Evolutionary conservation across 2,797 vertebrate species (phyloP).

Genomic region (Coranthus polyacanthus): DNA sequence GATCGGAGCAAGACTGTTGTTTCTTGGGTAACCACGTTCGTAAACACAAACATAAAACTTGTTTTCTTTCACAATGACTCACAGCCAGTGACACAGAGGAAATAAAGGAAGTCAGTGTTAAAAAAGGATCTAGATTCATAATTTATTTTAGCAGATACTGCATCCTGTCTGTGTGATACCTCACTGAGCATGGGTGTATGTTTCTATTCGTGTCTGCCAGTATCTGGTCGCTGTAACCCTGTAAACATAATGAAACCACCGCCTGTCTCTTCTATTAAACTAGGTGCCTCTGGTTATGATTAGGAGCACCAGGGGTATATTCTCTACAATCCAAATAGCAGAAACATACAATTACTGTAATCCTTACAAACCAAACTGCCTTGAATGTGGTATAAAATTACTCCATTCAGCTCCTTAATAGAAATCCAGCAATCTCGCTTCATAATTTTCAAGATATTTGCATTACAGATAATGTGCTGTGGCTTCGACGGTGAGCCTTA

Average conservation of each 20-base stretch:
- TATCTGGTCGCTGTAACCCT: constrained; percentile 53
- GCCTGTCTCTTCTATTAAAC: constrained; percentile 51
- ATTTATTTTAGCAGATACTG: constrained; percentile 19
- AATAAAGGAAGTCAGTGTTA: constrained; percentile 11
- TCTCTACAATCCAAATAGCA: constrained; percentile 15
- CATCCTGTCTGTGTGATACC: constrained; percentile 12
- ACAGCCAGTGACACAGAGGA: constrained; percentile 19
- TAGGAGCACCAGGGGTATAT: constrained; percentile 18
- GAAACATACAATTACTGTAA: constrained; percentile 28
- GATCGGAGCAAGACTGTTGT: constrained; percentile 3
- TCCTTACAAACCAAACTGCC: constrained; percentile 12
- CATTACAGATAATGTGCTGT: constrained; percentile 21
- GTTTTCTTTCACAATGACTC: background rate
- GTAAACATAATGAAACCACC: constrained; percentile 60
- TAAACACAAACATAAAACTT: too few species aligned
- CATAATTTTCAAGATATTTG: constrained; percentile 38
- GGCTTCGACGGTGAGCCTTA: constrained; percentile 46
- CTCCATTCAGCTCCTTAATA: constrained; percentile 30
- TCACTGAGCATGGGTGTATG: background rate
- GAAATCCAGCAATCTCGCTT: constrained; percentile 4
- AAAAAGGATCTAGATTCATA: constrained; percentile 13
- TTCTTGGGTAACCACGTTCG: too few species aligned
- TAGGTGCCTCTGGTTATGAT: constrained; percentile 50
- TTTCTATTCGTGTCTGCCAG: constrained; percentile 16
- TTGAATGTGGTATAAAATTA: constrained; percentile 23